Conservation (phyloP, 2,888 invertebrate genomes). For the Terebella lapidaria region DNA sequence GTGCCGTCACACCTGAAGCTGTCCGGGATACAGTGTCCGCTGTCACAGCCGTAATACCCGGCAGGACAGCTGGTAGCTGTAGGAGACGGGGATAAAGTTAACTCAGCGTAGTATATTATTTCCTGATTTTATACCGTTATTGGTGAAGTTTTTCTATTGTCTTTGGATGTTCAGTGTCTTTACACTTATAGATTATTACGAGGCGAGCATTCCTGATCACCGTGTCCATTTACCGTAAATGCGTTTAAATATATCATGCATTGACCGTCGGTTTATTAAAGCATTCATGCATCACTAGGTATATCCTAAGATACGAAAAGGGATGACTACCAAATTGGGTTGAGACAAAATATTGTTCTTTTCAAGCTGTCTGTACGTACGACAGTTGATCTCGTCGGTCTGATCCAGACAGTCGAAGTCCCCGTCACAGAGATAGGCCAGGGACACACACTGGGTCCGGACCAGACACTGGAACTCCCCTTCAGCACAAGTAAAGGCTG, state of each 20-base stretch:
- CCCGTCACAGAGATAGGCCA: slow-evolving; percentile 17
- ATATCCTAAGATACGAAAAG: too few species aligned
- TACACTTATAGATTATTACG: background rate
- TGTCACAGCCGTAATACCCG: background rate
- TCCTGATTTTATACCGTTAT: too few species aligned
- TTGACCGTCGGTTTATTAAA: too few species aligned
- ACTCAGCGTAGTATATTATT: too few species aligned
- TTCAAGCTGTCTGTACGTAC: slow-evolving; percentile 2
- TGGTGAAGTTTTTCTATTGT: background rate
- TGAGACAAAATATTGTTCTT: background rate
- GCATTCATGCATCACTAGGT: too few species aligned
- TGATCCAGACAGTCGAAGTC: slow-evolving; percentile 17
- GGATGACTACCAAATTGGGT: too few species aligned
- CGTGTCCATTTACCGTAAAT: too few species aligned
- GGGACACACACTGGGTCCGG: background rate
- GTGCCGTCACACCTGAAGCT: slow-evolving; percentile 8
- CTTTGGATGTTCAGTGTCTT: background rate
- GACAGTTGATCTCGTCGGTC: slow-evolving; percentile 9
- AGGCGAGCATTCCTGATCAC: too few species aligned
- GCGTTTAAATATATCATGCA: too few species aligned
- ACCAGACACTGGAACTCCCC: slow-evolving; percentile 4
- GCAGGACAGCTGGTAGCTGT: background rate
- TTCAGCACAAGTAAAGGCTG: background rate
- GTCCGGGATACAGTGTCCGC: slow-evolving; percentile 5
- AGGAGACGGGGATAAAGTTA: too few species aligned